Percentiles rank a stretch among this genome's conserved stretches.
These are phyloP conservation scores for Acanthoscelides obtectus DNA, from an alignment of 2,888 invertebrate species.

Conservation along the genomic window DNA sequence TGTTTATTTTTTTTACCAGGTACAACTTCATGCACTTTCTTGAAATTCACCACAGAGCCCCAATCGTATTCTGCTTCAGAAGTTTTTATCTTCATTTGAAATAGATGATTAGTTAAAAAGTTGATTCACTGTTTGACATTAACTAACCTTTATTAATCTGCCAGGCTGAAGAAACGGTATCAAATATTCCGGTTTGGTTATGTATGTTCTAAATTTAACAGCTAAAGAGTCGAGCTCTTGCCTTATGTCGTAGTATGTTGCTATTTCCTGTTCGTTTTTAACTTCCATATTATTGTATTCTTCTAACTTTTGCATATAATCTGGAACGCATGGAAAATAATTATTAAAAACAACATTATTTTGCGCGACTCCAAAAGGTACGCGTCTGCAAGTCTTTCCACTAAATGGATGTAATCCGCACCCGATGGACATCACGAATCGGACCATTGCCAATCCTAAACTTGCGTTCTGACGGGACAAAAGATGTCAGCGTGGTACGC, in stretches of 20 bases:
- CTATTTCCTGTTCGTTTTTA: conserved; percentile 68
- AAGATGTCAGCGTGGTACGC: too few species aligned
- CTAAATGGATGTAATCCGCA: too few species aligned
- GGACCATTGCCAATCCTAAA: too few species aligned
- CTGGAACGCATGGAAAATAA: conserved; percentile 45
- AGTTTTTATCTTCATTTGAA: conserved; percentile 63
- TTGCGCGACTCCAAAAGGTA: too few species aligned
- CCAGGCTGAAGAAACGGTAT: conserved; percentile 95
- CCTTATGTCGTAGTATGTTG: conserved; percentile 80
- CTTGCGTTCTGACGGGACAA: too few species aligned
- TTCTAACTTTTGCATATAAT: conserved; percentile 61
- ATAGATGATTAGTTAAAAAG: neutral
- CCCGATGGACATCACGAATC: too few species aligned
- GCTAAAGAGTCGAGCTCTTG: conserved; percentile 73
- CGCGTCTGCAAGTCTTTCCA: too few species aligned
- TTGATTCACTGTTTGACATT: neutral
- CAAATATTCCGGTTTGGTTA: conserved; percentile 83
- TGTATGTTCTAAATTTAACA: conserved; percentile 69
- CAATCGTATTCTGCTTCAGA: conserved; percentile 89
- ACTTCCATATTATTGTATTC: conserved; percentile 62
- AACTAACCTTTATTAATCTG: conserved; percentile 76
- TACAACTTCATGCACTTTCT: conserved; percentile 44
- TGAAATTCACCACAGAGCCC: conserved; percentile 93
- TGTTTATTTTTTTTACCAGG: conserved; percentile 27
- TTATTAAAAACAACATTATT: neutral